phyloP scores from a whole-genome alignment of 2,113 vertebrate species.

The Haplochromis vanheusdeni region DNA sequence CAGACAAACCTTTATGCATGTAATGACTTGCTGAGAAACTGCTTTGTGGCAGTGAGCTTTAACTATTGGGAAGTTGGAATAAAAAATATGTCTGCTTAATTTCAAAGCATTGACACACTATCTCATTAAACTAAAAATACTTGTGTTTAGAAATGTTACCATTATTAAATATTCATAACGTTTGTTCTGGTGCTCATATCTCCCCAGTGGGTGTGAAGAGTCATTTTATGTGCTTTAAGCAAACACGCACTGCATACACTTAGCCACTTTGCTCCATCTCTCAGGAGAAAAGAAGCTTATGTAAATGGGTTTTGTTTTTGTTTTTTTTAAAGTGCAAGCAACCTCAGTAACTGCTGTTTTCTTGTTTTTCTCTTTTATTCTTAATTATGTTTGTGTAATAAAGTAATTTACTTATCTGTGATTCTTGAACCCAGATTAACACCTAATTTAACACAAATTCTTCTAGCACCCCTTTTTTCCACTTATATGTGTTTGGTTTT shows the following conservation, averaged over 20 bases:
- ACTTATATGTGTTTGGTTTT: not conserved
- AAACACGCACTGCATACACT: not conserved
- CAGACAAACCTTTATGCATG: not conserved
- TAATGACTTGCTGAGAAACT: not conserved
- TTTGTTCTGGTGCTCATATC: slow-evolving; percentile 3
- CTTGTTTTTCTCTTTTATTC: not conserved
- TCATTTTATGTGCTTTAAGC: slow-evolving; percentile 1
- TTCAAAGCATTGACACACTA: not conserved
- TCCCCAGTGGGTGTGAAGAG: not conserved
- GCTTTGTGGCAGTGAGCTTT: not conserved
- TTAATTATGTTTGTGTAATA: not conserved
- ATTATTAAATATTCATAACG: slow-evolving; percentile 25
- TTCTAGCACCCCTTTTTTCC: not conserved
- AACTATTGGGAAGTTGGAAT: not conserved
- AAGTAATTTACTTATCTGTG: not conserved
- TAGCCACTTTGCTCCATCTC: not conserved
- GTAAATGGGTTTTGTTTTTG: not conserved
- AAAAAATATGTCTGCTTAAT: not conserved
- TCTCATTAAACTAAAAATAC: not conserved
- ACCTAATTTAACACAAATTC: not conserved
- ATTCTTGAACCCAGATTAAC: not conserved
- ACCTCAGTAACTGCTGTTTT: not conserved
- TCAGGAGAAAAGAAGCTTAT: slow-evolving; percentile 2
- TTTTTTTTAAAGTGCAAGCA: not conserved
- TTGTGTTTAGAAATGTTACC: not conserved